Evolutionary conservation across 2,113 vertebrate species (phyloP), one percentile per base, ranked within the genome.

Genomic region (Enhydra lutris): DNA sequence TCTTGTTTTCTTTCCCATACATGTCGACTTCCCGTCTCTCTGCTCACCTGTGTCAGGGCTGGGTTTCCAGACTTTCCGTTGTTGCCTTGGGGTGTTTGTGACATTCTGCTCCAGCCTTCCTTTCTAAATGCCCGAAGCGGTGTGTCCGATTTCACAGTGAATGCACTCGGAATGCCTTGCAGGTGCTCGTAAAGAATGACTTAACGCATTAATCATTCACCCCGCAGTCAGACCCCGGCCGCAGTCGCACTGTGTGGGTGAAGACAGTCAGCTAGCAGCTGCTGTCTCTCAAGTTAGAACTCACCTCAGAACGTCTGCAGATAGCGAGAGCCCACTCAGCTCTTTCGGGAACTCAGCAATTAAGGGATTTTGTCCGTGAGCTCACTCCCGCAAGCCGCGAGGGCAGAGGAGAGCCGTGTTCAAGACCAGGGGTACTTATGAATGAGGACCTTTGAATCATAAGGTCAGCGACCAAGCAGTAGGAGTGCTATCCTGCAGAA

Each of bases 11-110:
- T 26, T 97, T 91, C 23, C 96, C 76, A 63, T 42, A 17, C 92
- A 15, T 98, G 92, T 97, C 89, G 95, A 4, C 78, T 36, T 36
- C 96, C 96, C 76, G n/a, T 52, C 61, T 98, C 97, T 97, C 96
- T n/a, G 20, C 31, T 74, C 95, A 63, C 91, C 80, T 55, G 69
- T 97, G 26, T 93, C 12, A 74, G 86, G 65, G 39, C 23, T 96
- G 91, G 23, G n/a, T 98, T 98, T 98, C 98, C 97, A 97, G 97
- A 98, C 97, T 98, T 98, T 97, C 97, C 61, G 45, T 93, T 98
- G 97, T 98, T 96, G 89, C 95, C 85, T 98, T 21, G 93, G 96
- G 92, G 47, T 45, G 81, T 81, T 3, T 4, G 0, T 95, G 81
- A 85, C 79, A 97, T 34, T 89, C 85, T 78, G 97, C 97, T 97